A percentile compares a stretch with the other conserved stretches of the same genome.
Evolutionary conservation across 2,797 vertebrate genomes (phyloP).

Genomic region (Ispidina lecontei): DNA sequence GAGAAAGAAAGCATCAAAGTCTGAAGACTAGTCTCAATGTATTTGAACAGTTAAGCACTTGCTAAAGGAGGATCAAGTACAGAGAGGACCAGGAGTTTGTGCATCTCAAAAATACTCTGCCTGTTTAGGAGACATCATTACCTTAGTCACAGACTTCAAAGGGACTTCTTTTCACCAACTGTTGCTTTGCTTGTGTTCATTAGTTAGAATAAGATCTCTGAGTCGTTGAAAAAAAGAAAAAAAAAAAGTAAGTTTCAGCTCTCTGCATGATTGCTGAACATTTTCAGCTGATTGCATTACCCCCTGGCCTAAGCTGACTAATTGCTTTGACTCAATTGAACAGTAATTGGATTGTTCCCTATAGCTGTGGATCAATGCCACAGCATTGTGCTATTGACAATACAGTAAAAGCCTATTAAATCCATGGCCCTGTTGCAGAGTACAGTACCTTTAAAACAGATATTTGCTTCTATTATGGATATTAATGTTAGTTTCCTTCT

Average conservation of each 20-base stretch:
- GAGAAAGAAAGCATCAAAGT: background rate
- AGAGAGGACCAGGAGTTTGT: background rate
- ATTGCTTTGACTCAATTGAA: constrained; percentile 58
- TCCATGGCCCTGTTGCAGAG: constrained; percentile 17
- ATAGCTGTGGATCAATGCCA: constrained; percentile 30
- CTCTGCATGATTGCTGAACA: background rate
- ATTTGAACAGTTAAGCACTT: background rate
- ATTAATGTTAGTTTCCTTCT: background rate
- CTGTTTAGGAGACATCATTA: background rate
- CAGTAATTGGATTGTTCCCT: constrained; percentile 48
- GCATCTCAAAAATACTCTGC: background rate
- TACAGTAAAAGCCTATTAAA: constrained; percentile 43
- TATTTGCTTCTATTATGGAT: background rate
- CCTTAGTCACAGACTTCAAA: background rate
- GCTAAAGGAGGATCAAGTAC: background rate
- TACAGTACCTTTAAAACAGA: constrained; percentile 19
- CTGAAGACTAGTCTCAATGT: background rate
- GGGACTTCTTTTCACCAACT: background rate
- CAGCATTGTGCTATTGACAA: constrained; percentile 25
- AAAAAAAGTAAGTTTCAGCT: constrained; percentile 5
- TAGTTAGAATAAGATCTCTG: background rate
- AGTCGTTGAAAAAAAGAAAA: constrained; percentile 1
- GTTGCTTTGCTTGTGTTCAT: background rate
- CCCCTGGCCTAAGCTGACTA: constrained; percentile 48
- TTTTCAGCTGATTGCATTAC: constrained; percentile 53